Evolutionary conservation across 2,888 invertebrate genomes (phyloP), one percentile per base, ranked within the genome.

Genomic region (Epsilonema sp.): DNA sequence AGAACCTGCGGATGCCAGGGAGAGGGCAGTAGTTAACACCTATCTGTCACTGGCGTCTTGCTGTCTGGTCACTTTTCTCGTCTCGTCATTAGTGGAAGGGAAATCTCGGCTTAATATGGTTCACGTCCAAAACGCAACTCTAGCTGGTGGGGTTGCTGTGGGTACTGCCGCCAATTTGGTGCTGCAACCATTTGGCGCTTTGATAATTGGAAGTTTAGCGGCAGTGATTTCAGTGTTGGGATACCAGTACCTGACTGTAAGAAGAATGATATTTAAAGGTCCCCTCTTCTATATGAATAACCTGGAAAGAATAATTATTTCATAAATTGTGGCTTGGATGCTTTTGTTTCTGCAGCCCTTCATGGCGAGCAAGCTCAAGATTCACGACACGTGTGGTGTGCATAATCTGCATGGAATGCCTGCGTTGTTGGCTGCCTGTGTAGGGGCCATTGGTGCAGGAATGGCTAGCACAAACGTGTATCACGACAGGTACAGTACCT

Each of bases 361-460:
- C 36, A 65, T 80, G 26, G 68, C 71, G 24, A 70, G 70, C 24
- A 67, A 65, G 31, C 53, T 76, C 1, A 74, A 75, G 26, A 64
- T 86, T 37, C 76, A 78, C 58, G 86, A 87, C 66, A 85, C 85
- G 0, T 92, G 90, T 62, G 92, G 92, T 4, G 87, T 92, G 2
- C 79, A 92, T 70, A 92, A 92, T 70, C 75, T 94, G 19, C 92
- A 94, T 64, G 92, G 90, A 0, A 82, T 90, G 79, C 92, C 92
- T 0, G 90, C 84, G 1, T 66, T 92, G 2, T 68, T 84, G 42
- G 83, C 85, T 0, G 90, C 80, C 26, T 62, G 89, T 45, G 74
- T 80, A 36, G 80, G 84, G 0, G 76, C 78, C 1, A 62, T 85
- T 37, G 77, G 80, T 66, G 82, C 85, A 2, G 74, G 72, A 1